Percentiles rank a stretch among this genome's conserved stretches.
Evolutionary conservation across 2,797 vertebrate genomes (phyloP).

Genomic region (Anguilla pacifica): DNA sequence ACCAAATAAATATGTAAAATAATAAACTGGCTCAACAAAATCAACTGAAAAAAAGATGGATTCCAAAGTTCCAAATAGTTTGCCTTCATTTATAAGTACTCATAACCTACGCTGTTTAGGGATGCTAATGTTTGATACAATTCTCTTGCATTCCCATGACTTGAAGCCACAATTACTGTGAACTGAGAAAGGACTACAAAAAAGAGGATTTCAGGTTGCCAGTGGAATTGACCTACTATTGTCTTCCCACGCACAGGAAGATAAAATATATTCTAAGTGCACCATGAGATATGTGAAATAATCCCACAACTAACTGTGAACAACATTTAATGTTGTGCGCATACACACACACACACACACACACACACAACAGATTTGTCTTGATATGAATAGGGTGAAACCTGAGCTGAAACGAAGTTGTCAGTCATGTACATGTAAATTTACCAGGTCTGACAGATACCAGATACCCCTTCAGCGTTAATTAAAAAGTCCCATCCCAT

Average conservation of each 20-base stretch:
- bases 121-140: neutral
- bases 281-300: neutral
- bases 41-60: neutral
- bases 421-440: slow-evolving; percentile 67
- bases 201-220: neutral
- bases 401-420: slow-evolving; percentile 55
- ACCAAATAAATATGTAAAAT: neutral
- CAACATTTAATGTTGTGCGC: neutral
- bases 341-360: neutral
- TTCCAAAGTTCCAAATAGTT: neutral
- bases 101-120: neutral
- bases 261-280: neutral
- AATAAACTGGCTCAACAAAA: neutral
- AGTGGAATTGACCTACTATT: neutral
- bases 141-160: neutral
- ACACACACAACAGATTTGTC: neutral
- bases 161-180: neutral
- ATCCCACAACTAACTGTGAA: neutral
- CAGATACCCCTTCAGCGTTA: slow-evolving; percentile 77
- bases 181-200: neutral
- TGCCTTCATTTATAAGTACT: neutral
- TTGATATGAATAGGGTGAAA: neutral
- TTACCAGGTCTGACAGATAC: slow-evolving; percentile 75
- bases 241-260: neutral
- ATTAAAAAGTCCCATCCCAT: slow-evolving; percentile 76